phyloP scores from a whole-genome alignment of 2,797 vertebrate genomes.

The Siniperca scherzeri region DNA sequence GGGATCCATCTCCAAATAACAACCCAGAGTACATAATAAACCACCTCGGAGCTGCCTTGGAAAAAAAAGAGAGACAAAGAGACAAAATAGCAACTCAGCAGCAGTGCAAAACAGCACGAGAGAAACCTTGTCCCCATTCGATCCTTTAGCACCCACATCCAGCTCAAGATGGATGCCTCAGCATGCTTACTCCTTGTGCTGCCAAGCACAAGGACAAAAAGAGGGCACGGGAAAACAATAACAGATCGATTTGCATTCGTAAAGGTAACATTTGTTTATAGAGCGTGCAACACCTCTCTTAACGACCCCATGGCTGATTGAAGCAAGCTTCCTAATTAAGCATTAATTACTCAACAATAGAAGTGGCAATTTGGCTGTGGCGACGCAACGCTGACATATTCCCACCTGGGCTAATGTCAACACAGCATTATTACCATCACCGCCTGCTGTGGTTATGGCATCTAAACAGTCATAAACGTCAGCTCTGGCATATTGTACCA shows the following conservation, averaged over 20 bases:
- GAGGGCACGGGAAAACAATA: conserved; percentile 45
- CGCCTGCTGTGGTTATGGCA: conserved; percentile 76
- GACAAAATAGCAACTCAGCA: conserved; percentile 51
- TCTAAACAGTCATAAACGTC: conserved; percentile 77
- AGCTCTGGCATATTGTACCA: conserved; percentile 65
- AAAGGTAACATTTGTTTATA: conserved; percentile 79
- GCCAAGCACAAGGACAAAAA: conserved; percentile 66
- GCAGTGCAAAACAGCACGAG: conserved; percentile 13
- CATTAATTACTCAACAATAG: conserved; percentile 84
- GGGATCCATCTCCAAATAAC: conserved; percentile 75
- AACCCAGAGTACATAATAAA: conserved; percentile 63
- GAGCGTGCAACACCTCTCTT: conserved; percentile 50
- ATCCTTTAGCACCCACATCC: conserved; percentile 46
- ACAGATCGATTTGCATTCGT: conserved; percentile 64
- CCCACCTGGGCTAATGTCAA: conserved; percentile 85
- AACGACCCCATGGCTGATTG: conserved; percentile 69
- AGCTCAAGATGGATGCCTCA: conserved; percentile 61
- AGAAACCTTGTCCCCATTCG: conserved; percentile 39
- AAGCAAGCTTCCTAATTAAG: conserved; percentile 79
- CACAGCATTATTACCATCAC: conserved; percentile 75
- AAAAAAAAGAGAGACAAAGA: conserved; percentile 44
- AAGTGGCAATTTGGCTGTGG: conserved; percentile 73
- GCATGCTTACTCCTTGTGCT: conserved; percentile 24
- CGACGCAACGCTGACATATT: conserved; percentile 76
- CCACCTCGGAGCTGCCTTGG: conserved; percentile 32